These are phyloP conservation scores for Ctenicera cuprea DNA, from an alignment of 2,888 invertebrate genomes.

Conservation along the genomic window DNA sequence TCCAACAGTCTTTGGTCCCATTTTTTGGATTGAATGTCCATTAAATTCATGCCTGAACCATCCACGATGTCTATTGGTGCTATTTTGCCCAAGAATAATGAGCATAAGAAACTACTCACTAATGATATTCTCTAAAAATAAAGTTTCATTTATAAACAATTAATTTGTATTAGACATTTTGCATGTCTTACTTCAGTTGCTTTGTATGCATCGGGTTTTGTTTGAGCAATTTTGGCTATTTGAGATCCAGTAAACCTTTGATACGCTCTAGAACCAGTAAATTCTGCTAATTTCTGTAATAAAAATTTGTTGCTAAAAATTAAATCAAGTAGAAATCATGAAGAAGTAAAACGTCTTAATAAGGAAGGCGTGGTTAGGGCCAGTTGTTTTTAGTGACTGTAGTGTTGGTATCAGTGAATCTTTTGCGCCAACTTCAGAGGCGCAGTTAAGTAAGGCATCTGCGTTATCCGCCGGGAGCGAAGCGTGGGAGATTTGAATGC, in stretches of 20 bases:
- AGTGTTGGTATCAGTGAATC: no score
- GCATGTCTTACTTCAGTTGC: conserved; percentile 81
- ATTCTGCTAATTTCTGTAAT: conserved; percentile 82
- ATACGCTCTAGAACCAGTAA: conserved; percentile 91
- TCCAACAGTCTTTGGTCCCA: conserved; percentile 87
- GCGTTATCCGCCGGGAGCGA: no score
- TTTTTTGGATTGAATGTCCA: conserved; percentile 85
- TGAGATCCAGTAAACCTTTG: conserved; percentile 96
- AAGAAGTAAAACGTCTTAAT: no score
- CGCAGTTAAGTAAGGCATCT: no score
- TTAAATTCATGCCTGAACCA: conserved; percentile 97
- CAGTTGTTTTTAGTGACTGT: no score
- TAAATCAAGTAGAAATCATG: no score
- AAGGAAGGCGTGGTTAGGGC: no score
- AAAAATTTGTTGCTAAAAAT: conserved; percentile 36
- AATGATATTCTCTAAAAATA: conserved; percentile 87
- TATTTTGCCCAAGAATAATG: conserved; percentile 89
- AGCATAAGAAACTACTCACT: conserved; percentile 94
- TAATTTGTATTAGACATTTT: no score
- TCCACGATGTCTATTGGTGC: conserved; percentile 95
- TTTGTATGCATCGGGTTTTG: conserved; percentile 81
- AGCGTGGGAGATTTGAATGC: no score
- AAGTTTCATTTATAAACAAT: no score
- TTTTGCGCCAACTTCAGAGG: no score
- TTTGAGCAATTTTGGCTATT: conserved; percentile 90